phyloP scores from a whole-genome alignment of 1,140 invertebrate species.

The Zaprionus nigranus region DNA sequence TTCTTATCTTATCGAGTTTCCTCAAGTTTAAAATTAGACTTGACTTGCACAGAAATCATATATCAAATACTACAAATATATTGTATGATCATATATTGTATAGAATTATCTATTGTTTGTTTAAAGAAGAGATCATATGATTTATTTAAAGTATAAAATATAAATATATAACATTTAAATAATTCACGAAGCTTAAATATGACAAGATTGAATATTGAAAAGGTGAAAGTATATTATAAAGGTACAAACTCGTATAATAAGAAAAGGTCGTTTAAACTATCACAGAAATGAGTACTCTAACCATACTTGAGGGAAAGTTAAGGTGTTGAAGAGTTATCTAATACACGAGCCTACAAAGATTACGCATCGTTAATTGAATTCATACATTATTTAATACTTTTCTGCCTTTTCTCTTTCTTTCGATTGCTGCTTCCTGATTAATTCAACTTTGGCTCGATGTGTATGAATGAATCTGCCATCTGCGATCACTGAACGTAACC shows the following conservation, averaged over 20 bases:
- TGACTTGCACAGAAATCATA: background rate
- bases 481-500: slow-evolving; percentile 32
- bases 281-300: background rate
- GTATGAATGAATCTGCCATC: slow-evolving; percentile 20
- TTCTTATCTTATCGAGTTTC: slow-evolving; percentile 5
- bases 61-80: background rate
- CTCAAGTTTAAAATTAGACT: slow-evolving; percentile 4
- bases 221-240: too few relatives aligned
- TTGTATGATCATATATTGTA: background rate
- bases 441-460: background rate
- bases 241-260: too few relatives aligned
- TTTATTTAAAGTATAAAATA: too few relatives aligned
- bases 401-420: background rate
- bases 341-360: slow-evolving; percentile 3
- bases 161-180: too few relatives aligned
- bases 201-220: too few relatives aligned
- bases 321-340: background rate
- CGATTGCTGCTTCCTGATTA: slow-evolving; percentile 22
- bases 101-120: too few relatives aligned
- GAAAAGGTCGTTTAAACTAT: too few relatives aligned
- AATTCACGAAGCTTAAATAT: too few relatives aligned
- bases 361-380: slow-evolving; percentile 15
- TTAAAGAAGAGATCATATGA: too few relatives aligned
- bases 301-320: background rate
- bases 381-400: slow-evolving; percentile 24